Evolutionary conservation across 2,113 vertebrate genomes (phyloP).

Genomic region (Cepphus grylle): DNA sequence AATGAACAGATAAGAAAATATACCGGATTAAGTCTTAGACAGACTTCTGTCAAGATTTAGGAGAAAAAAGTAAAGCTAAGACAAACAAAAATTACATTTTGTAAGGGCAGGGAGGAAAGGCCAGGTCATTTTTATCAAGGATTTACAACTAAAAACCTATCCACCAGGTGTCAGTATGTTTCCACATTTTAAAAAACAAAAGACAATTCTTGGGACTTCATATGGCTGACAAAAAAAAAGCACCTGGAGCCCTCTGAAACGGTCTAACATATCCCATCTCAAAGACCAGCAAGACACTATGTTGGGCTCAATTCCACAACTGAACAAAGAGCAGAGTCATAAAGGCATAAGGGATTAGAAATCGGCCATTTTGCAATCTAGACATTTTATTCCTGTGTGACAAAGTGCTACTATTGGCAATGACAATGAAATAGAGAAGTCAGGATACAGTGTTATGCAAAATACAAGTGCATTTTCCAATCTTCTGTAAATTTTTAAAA

Average conservation of each 20-base stretch:
- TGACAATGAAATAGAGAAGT: background rate
- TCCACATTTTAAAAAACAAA: background rate
- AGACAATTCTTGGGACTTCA: background rate
- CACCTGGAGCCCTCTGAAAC: background rate
- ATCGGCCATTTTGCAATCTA: background rate
- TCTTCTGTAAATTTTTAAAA: background rate
- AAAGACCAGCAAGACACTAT: background rate
- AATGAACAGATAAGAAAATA: background rate
- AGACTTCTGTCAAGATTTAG: background rate
- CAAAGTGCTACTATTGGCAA: background rate
- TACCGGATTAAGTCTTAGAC: background rate
- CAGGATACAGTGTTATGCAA: background rate
- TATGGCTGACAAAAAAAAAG: background rate
- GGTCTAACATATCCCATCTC: background rate
- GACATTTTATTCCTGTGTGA: background rate
- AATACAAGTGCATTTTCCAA: background rate
- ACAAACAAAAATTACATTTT: background rate
- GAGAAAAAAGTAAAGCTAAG: background rate
- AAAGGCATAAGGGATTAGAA: background rate
- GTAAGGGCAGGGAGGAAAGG: fast-evolving
- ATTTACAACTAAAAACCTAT: background rate
- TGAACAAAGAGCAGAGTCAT: background rate
- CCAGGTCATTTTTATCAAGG: background rate
- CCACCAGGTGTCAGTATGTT: conserved; percentile 68
- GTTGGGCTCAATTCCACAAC: background rate